Percentiles rank a stretch among this genome's conserved stretches.
Conservation (phyloP, 2,797 vertebrate species). For the Danio kyathit region DNA sequence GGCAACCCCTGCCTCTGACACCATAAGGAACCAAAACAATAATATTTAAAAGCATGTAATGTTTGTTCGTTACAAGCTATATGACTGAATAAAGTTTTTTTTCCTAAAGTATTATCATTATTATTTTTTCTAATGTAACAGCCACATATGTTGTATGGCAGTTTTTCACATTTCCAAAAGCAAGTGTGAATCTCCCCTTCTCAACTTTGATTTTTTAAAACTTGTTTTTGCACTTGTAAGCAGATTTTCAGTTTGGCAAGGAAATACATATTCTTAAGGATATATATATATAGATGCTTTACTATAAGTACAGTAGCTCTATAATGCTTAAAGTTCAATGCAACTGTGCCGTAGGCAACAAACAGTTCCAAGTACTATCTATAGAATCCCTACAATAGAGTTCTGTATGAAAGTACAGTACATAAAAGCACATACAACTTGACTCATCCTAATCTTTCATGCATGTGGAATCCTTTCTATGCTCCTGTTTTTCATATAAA, state of each 20-base stretch:
- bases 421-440: not conserved
- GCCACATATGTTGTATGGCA: not conserved
- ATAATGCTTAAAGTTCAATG: conserved; percentile 14
- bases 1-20: too few relatives aligned
- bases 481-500: not conserved
- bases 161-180: not conserved
- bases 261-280: not conserved
- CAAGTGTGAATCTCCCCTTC: not conserved
- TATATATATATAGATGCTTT: not conserved
- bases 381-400: not conserved
- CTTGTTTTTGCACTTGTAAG: not conserved
- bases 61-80: too few relatives aligned
- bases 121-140: too few relatives aligned
- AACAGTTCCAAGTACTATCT: not conserved
- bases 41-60: too few relatives aligned
- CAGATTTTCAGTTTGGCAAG: not conserved
- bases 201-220: not conserved
- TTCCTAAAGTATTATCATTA: too few relatives aligned
- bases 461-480: conserved; percentile 1
- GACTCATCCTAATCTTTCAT: not conserved
- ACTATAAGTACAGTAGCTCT: not conserved
- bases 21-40: too few relatives aligned
- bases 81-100: not conserved
- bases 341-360: not conserved
- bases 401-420: not conserved